These are phyloP conservation scores for Actinia equina DNA, from an alignment of 64 coral and sea anemone species.

Conservation along the genomic window DNA sequence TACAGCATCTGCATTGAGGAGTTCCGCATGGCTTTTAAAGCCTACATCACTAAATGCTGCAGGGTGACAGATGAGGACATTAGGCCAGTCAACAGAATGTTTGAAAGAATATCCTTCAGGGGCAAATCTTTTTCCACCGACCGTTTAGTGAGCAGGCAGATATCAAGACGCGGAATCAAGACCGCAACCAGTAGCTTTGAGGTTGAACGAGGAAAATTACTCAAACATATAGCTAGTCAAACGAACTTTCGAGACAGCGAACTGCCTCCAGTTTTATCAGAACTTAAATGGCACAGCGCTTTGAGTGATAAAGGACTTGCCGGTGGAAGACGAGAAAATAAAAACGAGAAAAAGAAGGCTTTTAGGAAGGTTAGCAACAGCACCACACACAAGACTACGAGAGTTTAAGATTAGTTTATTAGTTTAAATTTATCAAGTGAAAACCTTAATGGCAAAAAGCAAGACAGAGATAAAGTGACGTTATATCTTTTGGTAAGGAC, in stretches of 20 bases:
- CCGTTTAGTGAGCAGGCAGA: conserved; percentile 45
- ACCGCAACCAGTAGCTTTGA: background rate
- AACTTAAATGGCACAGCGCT: background rate
- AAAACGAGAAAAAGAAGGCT: background rate
- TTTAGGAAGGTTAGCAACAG: conserved; percentile 4
- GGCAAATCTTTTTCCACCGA: conserved; percentile 57
- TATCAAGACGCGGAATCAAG: conserved; percentile 13
- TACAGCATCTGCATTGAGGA: conserved; percentile 93
- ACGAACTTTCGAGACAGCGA: conserved; percentile 9
- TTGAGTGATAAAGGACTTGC: background rate
- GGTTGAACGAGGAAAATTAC: background rate
- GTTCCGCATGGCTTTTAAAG: conserved; percentile 81
- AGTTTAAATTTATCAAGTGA: background rate
- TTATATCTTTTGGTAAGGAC: no score
- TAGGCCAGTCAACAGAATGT: conserved; percentile 68
- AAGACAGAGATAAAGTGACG: background rate
- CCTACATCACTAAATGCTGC: conserved; percentile 88
- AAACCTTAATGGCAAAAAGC: background rate
- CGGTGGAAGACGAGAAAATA: background rate
- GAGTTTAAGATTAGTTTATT: background rate
- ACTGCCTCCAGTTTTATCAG: background rate
- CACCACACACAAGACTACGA: background rate
- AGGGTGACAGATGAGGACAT: conserved; percentile 80
- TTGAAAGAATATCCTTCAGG: conserved; percentile 71
- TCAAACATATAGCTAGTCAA: background rate